Percentiles rank a stretch among this genome's conserved stretches.
These are phyloP conservation scores for Tenualosa thibaudeaui DNA, from an alignment of 2,797 vertebrate species.

Conservation along the genomic window DNA sequence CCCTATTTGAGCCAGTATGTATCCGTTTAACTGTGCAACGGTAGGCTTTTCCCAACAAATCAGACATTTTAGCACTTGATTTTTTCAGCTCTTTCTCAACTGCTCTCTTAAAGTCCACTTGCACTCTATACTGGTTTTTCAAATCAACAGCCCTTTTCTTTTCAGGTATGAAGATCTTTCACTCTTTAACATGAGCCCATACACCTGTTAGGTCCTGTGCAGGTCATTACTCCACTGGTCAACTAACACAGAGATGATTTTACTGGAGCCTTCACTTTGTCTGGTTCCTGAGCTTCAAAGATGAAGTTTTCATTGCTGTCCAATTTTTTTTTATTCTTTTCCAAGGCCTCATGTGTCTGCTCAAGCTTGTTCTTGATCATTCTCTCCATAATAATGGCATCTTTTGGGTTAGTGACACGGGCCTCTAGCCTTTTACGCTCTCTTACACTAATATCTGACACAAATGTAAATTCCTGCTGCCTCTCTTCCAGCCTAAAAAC, in stretches of 20 bases:
- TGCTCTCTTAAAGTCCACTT: background rate
- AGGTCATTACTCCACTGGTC: constrained; percentile 3
- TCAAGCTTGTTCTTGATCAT: background rate
- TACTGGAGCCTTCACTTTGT: constrained; percentile 17
- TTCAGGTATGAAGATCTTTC: background rate
- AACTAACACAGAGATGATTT: background rate
- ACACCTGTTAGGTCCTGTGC: constrained; percentile 4
- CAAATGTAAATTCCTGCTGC: constrained; percentile 27
- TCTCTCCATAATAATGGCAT: background rate
- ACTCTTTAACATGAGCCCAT: constrained; percentile 34
- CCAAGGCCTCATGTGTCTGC: constrained; percentile 29
- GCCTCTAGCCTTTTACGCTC: constrained; percentile 30
- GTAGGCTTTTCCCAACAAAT: background rate
- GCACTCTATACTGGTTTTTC: constrained; percentile 30
- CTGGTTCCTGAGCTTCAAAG: background rate
- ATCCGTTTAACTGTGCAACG: background rate
- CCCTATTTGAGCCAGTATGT: background rate
- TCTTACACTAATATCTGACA: constrained; percentile 23
- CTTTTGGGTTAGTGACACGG: constrained; percentile 3
- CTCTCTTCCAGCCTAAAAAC: constrained; percentile 40
- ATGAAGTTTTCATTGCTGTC: constrained; percentile 4
- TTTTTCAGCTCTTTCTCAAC: background rate
- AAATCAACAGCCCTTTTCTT: background rate
- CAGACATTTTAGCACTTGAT: background rate
- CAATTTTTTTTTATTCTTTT: background rate